Conservation (phyloP, 2,888 invertebrate genomes). For the Melieria picta region DNA sequence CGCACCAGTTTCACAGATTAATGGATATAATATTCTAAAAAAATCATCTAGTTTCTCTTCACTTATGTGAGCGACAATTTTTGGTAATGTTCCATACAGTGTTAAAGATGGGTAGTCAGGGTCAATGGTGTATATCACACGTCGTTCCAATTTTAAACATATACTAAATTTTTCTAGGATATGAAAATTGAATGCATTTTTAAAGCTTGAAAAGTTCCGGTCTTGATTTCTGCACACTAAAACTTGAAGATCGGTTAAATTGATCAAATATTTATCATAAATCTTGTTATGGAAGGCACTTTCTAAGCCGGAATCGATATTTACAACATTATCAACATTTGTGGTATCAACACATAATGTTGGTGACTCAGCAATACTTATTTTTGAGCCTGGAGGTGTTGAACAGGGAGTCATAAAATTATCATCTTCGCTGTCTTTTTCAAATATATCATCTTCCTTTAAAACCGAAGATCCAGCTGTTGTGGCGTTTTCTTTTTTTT, state of each 20-base stretch:
- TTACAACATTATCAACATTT: slow-evolving; percentile 71
- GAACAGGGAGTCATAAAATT: slow-evolving; percentile 87
- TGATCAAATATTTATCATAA: slow-evolving; percentile 82
- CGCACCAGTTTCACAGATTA: slow-evolving; percentile 41
- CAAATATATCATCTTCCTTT: slow-evolving; percentile 32
- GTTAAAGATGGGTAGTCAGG: slow-evolving; percentile 88
- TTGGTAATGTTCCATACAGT: slow-evolving; percentile 85
- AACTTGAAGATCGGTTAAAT: slow-evolving; percentile 86
- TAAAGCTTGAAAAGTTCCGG: slow-evolving; percentile 87
- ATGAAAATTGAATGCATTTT: slow-evolving; percentile 86
- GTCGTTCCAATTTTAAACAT: slow-evolving; percentile 78
- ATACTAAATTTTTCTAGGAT: slow-evolving; percentile 84
- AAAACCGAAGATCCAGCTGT: no score
- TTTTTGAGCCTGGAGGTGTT: slow-evolving; percentile 82
- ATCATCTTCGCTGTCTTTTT: slow-evolving; percentile 69
- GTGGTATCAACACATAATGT: slow-evolving; percentile 60
- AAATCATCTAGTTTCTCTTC: slow-evolving; percentile 85
- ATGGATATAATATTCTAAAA: slow-evolving; percentile 67
- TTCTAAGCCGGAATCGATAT: slow-evolving; percentile 72
- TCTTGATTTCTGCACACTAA: slow-evolving; percentile 89
- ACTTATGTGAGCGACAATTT: slow-evolving; percentile 88
- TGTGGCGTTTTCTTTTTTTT: slow-evolving; percentile 48
- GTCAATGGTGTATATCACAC: slow-evolving; percentile 84
- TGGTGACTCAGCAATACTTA: slow-evolving; percentile 70
- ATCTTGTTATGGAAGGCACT: slow-evolving; percentile 74